These are phyloP conservation scores for Chrysomela aeneicollis DNA, from an alignment of 2,888 invertebrate genomes.

Conservation along the genomic window DNA sequence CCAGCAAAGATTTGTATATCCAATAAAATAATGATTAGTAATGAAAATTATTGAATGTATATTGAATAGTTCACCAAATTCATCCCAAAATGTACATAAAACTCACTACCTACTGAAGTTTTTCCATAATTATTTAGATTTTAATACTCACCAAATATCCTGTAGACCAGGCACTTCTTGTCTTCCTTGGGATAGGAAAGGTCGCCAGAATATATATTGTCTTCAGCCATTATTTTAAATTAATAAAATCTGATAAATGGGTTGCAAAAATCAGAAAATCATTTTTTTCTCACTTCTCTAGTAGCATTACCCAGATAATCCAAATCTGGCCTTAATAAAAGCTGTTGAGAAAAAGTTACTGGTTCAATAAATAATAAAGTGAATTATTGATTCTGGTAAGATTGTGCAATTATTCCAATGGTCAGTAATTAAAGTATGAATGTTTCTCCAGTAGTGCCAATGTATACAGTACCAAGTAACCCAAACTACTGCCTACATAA, in stretches of 20 bases:
- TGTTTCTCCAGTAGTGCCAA: not conserved
- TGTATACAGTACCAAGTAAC: not conserved
- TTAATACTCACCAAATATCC: conserved; percentile 50
- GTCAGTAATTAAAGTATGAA: not conserved
- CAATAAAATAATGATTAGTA: no score
- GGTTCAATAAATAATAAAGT: not conserved
- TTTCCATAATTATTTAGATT: no score
- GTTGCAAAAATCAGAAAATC: conserved; percentile 13
- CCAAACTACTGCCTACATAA: conserved; percentile 3
- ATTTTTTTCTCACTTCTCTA: conserved; percentile 9
- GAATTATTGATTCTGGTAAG: not conserved
- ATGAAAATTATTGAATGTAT: no score
- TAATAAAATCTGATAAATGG: conserved; percentile 1
- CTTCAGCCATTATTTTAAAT: conserved; percentile 42
- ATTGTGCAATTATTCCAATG: not conserved
- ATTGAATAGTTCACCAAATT: no score
- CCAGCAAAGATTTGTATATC: no score
- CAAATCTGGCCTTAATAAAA: conserved; percentile 6
- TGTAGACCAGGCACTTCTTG: conserved; percentile 58
- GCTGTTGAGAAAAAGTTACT: not conserved
- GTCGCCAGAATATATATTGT: conserved; percentile 54
- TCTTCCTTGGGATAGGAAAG: conserved; percentile 59
- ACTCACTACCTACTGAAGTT: no score
- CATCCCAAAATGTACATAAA: no score
- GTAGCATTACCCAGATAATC: conserved; percentile 4